phyloP scores from a whole-genome alignment of 2,797 vertebrate species.

The Rachycentron canadum region DNA sequence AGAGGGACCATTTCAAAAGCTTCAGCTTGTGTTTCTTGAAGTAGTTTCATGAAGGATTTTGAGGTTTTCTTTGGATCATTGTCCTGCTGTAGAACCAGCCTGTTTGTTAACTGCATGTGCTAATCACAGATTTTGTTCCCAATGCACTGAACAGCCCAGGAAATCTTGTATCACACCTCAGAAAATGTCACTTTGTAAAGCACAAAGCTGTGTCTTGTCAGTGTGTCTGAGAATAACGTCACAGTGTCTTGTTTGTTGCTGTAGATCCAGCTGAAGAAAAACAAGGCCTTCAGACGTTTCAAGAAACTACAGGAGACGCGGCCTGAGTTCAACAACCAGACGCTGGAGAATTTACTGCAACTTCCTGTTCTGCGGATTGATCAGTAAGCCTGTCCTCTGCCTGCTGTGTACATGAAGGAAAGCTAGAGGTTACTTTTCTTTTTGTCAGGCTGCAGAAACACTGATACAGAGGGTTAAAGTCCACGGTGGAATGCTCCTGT shows the following conservation, averaged over 20 bases:
- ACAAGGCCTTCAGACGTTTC: constrained; percentile 90
- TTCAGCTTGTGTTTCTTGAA: too few species aligned
- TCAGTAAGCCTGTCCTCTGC: constrained; percentile 87
- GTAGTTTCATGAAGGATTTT: too few species aligned
- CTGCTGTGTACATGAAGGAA: not conserved
- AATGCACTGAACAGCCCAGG: not conserved
- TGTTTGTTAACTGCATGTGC: too few species aligned
- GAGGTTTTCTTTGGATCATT: too few species aligned
- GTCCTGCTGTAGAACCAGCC: too few species aligned
- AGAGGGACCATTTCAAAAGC: too few species aligned
- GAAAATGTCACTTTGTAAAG: not conserved
- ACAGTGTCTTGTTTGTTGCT: not conserved
- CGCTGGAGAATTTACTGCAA: constrained; percentile 90
- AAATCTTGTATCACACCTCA: not conserved
- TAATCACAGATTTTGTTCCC: not conserved
- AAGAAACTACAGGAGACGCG: constrained; percentile 93
- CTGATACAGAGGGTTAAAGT: not conserved
- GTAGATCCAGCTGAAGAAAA: constrained; percentile 91
- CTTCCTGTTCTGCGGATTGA: constrained; percentile 89
- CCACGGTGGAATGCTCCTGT: not conserved
- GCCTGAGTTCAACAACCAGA: constrained; percentile 86
- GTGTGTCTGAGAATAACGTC: not conserved
- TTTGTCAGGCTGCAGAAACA: not conserved
- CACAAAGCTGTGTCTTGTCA: not conserved
- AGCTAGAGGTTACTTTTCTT: not conserved